These are phyloP conservation scores for Piprites chloris DNA, from an alignment of 2,113 vertebrate species.

Conservation along the genomic window DNA sequence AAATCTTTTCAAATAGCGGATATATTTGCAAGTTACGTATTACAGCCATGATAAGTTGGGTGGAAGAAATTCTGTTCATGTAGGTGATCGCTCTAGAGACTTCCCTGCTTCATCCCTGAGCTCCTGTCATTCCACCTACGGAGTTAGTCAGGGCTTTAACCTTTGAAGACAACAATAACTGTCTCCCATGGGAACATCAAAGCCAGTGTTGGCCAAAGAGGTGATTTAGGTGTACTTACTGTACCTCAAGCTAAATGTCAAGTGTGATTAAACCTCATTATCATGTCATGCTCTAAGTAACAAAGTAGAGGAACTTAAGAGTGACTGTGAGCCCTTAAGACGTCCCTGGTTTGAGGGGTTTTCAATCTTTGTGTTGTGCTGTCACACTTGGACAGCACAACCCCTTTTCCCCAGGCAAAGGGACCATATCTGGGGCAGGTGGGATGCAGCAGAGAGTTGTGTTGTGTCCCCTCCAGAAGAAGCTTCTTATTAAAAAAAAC, in stretches of 20 bases:
- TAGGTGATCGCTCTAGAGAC: not conserved
- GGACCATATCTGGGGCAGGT: not conserved
- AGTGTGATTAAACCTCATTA: conserved; percentile 41
- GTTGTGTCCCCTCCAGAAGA: not conserved
- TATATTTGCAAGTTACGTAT: not conserved
- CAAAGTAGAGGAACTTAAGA: not conserved
- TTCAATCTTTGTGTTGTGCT: not conserved
- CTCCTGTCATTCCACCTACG: conserved; percentile 6
- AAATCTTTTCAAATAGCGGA: not conserved
- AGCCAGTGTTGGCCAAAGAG: conserved; percentile 35
- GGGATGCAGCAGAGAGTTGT: not conserved
- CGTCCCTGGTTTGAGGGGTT: not conserved
- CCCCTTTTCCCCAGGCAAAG: not conserved
- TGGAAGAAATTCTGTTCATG: not conserved
- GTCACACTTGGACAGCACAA: not conserved
- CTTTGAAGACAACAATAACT: conserved; percentile 51
- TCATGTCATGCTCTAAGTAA: conserved; percentile 12
- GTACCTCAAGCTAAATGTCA: conserved; percentile 64
- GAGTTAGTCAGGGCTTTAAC: conserved; percentile 27
- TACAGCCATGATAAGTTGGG: not conserved
- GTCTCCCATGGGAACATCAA: conserved; percentile 48
- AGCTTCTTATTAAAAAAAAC: not conserved
- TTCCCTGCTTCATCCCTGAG: not conserved
- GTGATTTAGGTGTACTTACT: conserved; percentile 57
- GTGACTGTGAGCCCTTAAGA: not conserved